phyloP scores from a whole-genome alignment of 2,797 vertebrate species.

The Darevskia nairensis region DNA sequence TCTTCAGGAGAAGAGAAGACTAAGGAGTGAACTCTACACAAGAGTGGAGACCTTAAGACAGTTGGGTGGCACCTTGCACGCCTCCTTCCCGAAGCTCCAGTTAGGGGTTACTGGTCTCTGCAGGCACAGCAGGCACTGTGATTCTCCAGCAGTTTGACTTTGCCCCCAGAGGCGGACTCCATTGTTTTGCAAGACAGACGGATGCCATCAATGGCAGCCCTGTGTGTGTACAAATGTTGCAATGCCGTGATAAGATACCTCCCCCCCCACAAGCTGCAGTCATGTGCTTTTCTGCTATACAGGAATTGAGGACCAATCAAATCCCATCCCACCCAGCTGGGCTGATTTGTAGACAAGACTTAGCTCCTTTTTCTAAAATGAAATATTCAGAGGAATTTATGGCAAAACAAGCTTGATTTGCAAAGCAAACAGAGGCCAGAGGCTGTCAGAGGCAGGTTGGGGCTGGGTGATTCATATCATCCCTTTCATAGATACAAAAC shows the following conservation, averaged over 20 bases:
- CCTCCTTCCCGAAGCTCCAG: no score
- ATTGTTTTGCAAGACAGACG: no score
- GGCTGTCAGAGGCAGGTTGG: not conserved
- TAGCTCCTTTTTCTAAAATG: not conserved
- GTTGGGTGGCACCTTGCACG: no score
- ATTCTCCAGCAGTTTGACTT: no score
- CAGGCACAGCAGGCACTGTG: no score
- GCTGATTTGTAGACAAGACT: not conserved
- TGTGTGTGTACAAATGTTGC: no score
- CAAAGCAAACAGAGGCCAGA: not conserved
- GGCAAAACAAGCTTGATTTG: not conserved
- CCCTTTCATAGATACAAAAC: not conserved
- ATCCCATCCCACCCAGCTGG: not conserved
- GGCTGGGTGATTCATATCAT: slow-evolving; percentile 2
- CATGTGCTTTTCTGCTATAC: not conserved
- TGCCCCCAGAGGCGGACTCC: no score
- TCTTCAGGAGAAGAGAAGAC: no score
- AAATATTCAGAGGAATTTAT: not conserved
- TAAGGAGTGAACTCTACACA: no score
- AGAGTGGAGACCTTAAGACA: no score
- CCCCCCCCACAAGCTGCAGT: not conserved
- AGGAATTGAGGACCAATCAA: not conserved
- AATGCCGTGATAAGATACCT: not conserved
- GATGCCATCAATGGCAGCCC: no score
- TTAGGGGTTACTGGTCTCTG: no score